Percentiles rank a stretch among this genome's conserved stretches.
Conservation (phyloP, 1,140 invertebrate genomes). For the Drosophila funebris region DNA sequence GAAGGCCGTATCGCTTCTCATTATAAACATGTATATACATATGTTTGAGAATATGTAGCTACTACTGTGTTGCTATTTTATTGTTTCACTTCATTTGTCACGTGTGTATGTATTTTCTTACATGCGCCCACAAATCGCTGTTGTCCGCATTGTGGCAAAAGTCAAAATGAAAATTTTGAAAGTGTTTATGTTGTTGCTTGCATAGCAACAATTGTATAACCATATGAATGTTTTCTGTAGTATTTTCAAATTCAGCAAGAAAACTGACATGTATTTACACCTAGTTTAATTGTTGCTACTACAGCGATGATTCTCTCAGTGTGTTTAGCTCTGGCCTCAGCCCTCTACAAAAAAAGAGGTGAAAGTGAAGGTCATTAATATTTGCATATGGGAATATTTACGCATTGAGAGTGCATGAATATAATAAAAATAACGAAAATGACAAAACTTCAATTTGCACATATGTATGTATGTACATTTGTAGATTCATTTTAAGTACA, state of each 20-base stretch:
- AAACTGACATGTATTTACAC: background rate
- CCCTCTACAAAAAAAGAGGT: slow-evolving; percentile 48
- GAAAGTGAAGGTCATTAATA: slow-evolving; percentile 81
- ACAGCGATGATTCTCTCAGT: slow-evolving; percentile 28
- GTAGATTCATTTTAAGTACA: background rate
- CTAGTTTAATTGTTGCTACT: slow-evolving; percentile 19
- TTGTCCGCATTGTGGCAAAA: slow-evolving; percentile 16
- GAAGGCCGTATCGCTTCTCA: slow-evolving; percentile 59
- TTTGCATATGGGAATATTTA: slow-evolving; percentile 76
- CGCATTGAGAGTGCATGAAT: slow-evolving; percentile 38
- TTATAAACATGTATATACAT: slow-evolving; percentile 16
- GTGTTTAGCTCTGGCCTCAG: slow-evolving; percentile 21
- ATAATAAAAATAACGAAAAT: slow-evolving; percentile 43
- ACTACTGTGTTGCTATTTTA: slow-evolving; percentile 19
- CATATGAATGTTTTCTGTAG: background rate
- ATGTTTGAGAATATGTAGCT: slow-evolving; percentile 12
- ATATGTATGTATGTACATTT: background rate
- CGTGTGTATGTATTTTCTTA: slow-evolving; percentile 10
- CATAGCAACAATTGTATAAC: too few relatives aligned
- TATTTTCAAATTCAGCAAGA: background rate
- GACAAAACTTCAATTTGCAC: slow-evolving; percentile 45
- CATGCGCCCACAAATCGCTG: slow-evolving; percentile 17
- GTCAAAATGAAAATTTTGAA: slow-evolving; percentile 17
- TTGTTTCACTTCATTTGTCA: slow-evolving; percentile 41
- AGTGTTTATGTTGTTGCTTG: background rate